These are phyloP conservation scores for Julus scandinavius DNA, from an alignment of 2,888 invertebrate genomes.

Conservation along the genomic window DNA sequence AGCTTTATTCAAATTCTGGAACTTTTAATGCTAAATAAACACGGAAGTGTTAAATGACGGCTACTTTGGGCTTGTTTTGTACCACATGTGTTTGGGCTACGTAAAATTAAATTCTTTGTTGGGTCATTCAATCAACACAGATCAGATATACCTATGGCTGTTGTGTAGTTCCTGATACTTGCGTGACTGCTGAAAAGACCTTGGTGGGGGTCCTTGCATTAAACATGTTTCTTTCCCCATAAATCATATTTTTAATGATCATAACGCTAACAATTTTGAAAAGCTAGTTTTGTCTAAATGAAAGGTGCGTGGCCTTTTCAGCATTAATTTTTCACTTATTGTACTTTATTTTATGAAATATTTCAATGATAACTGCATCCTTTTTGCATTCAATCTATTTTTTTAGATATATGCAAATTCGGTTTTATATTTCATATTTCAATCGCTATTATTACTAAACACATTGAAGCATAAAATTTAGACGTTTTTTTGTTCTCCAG, in stretches of 20 bases:
- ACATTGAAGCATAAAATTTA: no score
- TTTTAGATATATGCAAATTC: no score
- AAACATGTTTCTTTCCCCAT: not conserved
- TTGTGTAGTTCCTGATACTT: not conserved
- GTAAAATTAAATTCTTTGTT: not conserved
- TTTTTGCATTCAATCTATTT: no score
- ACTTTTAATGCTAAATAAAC: not conserved
- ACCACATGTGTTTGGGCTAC: not conserved
- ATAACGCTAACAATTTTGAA: not conserved
- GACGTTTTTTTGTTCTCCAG: no score
- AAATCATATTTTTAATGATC: not conserved
- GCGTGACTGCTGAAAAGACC: not conserved
- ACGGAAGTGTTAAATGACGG: not conserved
- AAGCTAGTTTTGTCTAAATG: not conserved
- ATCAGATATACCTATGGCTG: not conserved
- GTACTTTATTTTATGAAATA: no score
- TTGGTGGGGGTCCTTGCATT: not conserved
- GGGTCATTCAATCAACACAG: not conserved
- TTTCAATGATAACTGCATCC: no score
- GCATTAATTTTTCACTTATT: not conserved
- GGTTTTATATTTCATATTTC: no score
- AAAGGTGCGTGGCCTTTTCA: not conserved
- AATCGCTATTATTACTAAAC: no score
- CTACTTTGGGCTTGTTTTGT: not conserved
- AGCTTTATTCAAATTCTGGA: not conserved